A percentile compares a stretch with the other conserved stretches of the same genome.
Evolutionary conservation across 2,113 vertebrate genomes (phyloP).

Genomic region (Pedionomus torquatus): DNA sequence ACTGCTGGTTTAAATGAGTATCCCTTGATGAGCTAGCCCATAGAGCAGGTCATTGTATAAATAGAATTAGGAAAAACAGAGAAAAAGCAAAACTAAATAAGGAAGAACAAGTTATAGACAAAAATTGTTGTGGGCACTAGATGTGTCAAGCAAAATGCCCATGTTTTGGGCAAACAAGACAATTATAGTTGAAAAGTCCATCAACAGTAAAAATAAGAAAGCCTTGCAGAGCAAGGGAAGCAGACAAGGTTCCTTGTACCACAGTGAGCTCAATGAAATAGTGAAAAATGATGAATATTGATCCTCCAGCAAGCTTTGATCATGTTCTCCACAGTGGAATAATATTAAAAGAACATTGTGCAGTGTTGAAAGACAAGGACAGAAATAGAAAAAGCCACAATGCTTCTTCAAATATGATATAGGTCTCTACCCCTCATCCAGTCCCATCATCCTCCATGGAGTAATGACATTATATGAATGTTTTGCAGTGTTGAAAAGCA

Average conservation of each 20-base stretch:
- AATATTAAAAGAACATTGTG: not conserved
- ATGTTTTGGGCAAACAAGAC: not conserved
- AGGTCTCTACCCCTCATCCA: not conserved
- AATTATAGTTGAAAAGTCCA: not conserved
- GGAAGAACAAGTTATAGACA: not conserved
- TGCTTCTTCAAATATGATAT: not conserved
- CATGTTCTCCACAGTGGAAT: not conserved
- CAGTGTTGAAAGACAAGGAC: not conserved
- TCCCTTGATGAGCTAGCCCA: not conserved
- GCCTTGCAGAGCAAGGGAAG: not conserved
- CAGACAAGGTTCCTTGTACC: not conserved
- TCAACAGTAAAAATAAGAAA: not conserved
- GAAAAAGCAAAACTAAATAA: not conserved
- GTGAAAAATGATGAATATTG: not conserved
- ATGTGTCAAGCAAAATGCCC: fast-evolving
- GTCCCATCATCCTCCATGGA: not conserved
- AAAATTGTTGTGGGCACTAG: not conserved
- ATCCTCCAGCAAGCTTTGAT: not conserved
- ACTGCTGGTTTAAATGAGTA: not conserved
- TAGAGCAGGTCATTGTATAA: not conserved
- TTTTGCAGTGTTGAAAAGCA: not conserved
- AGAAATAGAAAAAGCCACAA: not conserved
- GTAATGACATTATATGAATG: not conserved
- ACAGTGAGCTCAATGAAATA: not conserved
- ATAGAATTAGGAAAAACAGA: not conserved